Percentiles rank a stretch among this genome's conserved stretches.
phyloP scores from a whole-genome alignment of 2,113 vertebrate genomes.

The Leucosticte australis region DNA sequence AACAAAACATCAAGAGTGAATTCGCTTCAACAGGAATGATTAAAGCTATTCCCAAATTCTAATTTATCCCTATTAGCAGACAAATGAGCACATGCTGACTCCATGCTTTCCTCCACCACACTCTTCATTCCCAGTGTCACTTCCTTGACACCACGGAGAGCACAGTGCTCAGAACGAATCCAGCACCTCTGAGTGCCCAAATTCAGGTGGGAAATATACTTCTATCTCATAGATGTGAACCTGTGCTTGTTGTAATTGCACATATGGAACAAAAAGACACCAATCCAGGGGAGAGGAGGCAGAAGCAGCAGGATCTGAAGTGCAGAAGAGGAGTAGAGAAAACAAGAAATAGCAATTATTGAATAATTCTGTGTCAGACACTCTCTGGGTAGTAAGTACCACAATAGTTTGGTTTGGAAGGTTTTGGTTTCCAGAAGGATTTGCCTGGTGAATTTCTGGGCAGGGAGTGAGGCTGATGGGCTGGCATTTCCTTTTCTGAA shows the following conservation, averaged over 20 bases:
- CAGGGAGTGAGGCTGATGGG: background rate
- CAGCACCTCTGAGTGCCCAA: background rate
- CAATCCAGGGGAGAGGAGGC: background rate
- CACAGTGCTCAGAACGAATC: background rate
- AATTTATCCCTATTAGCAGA: background rate
- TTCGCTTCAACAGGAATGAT: background rate
- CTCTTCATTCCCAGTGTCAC: background rate
- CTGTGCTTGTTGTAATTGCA: background rate
- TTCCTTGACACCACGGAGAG: background rate
- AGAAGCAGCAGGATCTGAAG: background rate
- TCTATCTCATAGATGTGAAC: background rate
- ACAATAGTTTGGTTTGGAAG: background rate
- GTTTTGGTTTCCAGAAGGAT: background rate
- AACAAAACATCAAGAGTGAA: background rate
- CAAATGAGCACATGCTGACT: background rate
- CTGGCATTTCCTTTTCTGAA: background rate
- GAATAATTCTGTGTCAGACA: slow-evolving; percentile 1
- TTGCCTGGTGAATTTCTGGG: background rate
- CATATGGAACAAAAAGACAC: background rate
- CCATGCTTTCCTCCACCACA: background rate
- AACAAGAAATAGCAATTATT: background rate
- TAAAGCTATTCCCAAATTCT: background rate
- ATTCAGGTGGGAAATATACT: background rate
- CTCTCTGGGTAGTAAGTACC: background rate
- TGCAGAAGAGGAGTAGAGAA: background rate